These are phyloP conservation scores for Apodemia mormo DNA, from an alignment of 2,888 invertebrate genomes.

Conservation along the genomic window DNA sequence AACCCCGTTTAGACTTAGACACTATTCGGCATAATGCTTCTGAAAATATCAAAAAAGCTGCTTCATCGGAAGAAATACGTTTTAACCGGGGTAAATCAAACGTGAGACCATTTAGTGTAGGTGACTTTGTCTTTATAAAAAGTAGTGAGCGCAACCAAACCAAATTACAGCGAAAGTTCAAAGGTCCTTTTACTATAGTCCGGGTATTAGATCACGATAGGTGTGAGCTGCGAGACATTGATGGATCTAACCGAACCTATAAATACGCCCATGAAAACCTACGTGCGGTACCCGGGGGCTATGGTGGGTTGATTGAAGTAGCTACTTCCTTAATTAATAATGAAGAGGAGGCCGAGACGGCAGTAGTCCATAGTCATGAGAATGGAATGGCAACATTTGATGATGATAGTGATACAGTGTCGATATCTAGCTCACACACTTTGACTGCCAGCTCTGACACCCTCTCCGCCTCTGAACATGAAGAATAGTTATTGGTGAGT, in stretches of 20 bases:
- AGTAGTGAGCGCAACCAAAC: conserved; percentile 35
- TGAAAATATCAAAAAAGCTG: background rate
- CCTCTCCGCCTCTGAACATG: conserved; percentile 19
- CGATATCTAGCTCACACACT: conserved; percentile 5
- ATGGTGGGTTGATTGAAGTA: background rate
- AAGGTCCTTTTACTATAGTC: conserved; percentile 25
- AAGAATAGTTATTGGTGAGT: background rate
- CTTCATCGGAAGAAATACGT: background rate
- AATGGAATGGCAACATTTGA: background rate
- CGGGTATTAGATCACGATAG: conserved; percentile 27
- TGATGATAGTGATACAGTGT: conserved; percentile 14
- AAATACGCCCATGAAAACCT: conserved; percentile 35
- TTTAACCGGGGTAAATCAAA: conserved; percentile 26
- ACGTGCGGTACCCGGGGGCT: conserved; percentile 29
- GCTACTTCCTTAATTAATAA: background rate
- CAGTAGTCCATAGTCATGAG: background rate
- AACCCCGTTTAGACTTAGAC: background rate
- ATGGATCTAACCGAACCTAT: conserved; percentile 27
- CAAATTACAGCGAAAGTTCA: conserved; percentile 33
- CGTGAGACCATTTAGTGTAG: conserved; percentile 28
- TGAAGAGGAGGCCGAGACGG: conserved; percentile 4
- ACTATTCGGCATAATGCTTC: background rate
- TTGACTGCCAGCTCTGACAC: conserved; percentile 12
- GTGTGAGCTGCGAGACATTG: conserved; percentile 26
- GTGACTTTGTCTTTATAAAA: conserved; percentile 37